A percentile compares a stretch with the other conserved stretches of the same genome.
Evolutionary conservation across 2,888 invertebrate species (phyloP).

Genomic region (Pristionchus entomophagus): DNA sequence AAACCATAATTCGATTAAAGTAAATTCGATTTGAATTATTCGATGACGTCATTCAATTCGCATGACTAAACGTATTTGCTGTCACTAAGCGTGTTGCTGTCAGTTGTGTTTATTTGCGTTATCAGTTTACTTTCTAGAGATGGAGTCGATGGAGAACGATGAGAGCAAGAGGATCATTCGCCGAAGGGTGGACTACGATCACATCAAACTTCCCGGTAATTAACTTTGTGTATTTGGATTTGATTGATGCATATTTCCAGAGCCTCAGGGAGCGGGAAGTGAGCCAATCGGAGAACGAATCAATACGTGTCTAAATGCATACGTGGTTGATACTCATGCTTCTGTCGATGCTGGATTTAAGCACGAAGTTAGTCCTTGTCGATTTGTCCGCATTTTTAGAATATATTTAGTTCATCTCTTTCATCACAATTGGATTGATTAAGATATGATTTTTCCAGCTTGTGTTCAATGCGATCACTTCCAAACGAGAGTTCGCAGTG

Average conservation of each 20-base stretch:
- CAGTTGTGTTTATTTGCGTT: neutral
- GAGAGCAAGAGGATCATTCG: neutral
- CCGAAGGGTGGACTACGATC: neutral
- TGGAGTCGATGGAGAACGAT: neutral
- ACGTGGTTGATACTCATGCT: neutral
- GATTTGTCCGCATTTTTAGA: neutral
- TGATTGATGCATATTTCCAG: neutral
- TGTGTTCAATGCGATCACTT: conserved; percentile 31
- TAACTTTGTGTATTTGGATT: neutral
- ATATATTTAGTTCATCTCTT: neutral
- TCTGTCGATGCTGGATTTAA: neutral
- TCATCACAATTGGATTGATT: neutral
- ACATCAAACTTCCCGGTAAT: neutral
- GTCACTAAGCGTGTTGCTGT: neutral
- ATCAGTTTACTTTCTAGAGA: neutral
- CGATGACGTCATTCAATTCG: neutral
- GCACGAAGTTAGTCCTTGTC: neutral
- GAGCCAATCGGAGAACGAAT: conserved; percentile 18
- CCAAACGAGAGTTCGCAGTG: conserved; percentile 7
- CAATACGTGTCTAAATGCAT: conserved; percentile 2
- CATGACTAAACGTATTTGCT: too few species aligned
- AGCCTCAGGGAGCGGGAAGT: neutral
- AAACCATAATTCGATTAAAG: neutral
- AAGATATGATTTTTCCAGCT: neutral
- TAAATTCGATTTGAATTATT: neutral